These are phyloP conservation scores for Parnassius apollo DNA, from an alignment of 2,888 invertebrate genomes.

Conservation along the genomic window DNA sequence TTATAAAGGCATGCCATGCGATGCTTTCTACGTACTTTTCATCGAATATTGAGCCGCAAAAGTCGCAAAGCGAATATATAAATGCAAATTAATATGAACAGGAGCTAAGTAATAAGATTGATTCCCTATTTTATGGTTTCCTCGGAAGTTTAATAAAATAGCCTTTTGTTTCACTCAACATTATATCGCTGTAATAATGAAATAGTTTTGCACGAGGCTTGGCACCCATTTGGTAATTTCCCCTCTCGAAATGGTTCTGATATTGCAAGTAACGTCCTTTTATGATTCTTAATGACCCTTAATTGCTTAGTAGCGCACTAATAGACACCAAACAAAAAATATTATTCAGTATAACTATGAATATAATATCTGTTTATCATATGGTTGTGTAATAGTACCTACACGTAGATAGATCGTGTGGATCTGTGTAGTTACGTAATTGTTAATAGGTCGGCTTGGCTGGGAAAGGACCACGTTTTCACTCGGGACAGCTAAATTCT, in stretches of 20 bases:
- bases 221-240: conserved; percentile 16
- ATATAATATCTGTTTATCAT: conserved; percentile 2
- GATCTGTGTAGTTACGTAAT: too few species aligned
- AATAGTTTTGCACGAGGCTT: conserved; percentile 13
- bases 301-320: conserved; percentile 14
- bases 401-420: too few species aligned
- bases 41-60: too few species aligned
- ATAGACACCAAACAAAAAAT: conserved; percentile 1
- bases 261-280: conserved; percentile 25
- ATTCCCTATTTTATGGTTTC: too few species aligned
- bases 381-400: neutral
- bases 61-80: too few species aligned
- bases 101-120: too few species aligned
- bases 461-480: too few species aligned
- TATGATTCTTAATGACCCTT: conserved; percentile 20
- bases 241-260: conserved; percentile 1
- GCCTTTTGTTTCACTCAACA: neutral
- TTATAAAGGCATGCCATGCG: too few species aligned
- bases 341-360: conserved; percentile 1
- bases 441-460: too few species aligned
- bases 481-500: too few species aligned
- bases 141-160: neutral
- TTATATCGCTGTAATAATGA: neutral
- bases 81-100: too few species aligned
- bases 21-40: too few species aligned